phyloP scores from a whole-genome alignment of 2,113 vertebrate species.

The rabbit (Oryctolagus cuniculus) region mOryCun1.1 NC_091432.1:156833501-156834000 shows the following conservation, averaged over 20 bases:
- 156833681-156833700: not conserved
- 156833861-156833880: not conserved
- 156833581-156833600: not conserved
- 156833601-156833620: not conserved
- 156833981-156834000: not conserved
- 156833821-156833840: not conserved
- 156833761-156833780: not conserved
- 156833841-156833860: not conserved
- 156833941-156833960: not conserved
- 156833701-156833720: not conserved
- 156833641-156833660: not conserved
- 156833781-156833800: not conserved
- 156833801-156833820: not conserved
- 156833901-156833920: not conserved
- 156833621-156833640: not conserved
- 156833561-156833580: not conserved
- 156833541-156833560: slow-evolving; percentile 28
- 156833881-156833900: not conserved
- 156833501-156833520: not conserved
- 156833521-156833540: not conserved
- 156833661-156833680: not conserved
- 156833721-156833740: not conserved
- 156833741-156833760: not conserved
- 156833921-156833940: not conserved
- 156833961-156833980: not conserved